phyloP scores from a whole-genome alignment of 1,140 invertebrate species.

The Hyles euphorbiae region DNA sequence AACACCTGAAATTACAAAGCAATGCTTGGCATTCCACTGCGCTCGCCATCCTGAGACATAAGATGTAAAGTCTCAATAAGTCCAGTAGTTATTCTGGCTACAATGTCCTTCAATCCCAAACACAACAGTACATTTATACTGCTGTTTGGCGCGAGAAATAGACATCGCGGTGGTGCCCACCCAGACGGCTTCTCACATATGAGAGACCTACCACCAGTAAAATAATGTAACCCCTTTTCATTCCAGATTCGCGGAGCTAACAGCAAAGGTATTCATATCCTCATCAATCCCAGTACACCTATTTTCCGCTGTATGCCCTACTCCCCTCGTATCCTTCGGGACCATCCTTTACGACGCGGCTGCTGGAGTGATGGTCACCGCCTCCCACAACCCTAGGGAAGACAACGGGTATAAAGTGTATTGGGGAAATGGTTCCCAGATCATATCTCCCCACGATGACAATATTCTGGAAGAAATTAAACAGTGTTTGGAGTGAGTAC shows the following conservation, averaged over 20 bases:
- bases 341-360: conserved; percentile 82
- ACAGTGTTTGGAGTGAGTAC: conserved; percentile 80
- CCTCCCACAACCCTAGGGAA: conserved; percentile 99
- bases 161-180: too few relatives aligned
- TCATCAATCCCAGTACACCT: conserved; percentile 89
- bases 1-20: too few relatives aligned
- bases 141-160: too few relatives aligned
- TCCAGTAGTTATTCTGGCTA: too few relatives aligned
- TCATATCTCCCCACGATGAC: conserved; percentile 94
- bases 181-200: too few relatives aligned
- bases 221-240: too few relatives aligned
- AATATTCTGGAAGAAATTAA: conserved; percentile 89
- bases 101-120: too few relatives aligned
- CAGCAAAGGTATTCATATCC: conserved; percentile 88
- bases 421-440: conserved; percentile 97
- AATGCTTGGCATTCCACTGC: too few relatives aligned
- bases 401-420: conserved; percentile 99
- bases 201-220: too few relatives aligned
- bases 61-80: too few relatives aligned
- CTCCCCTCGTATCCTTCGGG: conserved; percentile 94
- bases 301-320: conserved; percentile 89
- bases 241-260: conserved; percentile 93
- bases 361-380: conserved; percentile 96
- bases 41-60: too few relatives aligned
- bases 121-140: too few relatives aligned